These are phyloP conservation scores for Bombus confusus DNA, from an alignment of 1,140 invertebrate genomes.

Conservation along the genomic window DNA sequence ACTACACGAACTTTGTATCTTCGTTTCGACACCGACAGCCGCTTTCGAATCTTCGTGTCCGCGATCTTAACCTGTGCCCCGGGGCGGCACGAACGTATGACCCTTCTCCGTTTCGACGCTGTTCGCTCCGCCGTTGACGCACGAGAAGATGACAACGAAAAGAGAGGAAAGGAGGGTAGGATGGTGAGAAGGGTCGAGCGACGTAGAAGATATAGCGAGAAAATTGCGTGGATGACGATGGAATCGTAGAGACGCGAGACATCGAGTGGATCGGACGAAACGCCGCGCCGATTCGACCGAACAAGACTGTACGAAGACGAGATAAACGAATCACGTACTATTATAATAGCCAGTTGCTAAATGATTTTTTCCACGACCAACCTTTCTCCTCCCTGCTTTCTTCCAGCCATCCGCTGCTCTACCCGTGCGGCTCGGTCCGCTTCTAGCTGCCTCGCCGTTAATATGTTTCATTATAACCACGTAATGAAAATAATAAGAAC, in stretches of 20 bases:
- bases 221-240: neutral
- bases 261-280: too few species aligned
- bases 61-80: conserved; percentile 23
- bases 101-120: neutral
- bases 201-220: neutral
- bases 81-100: neutral
- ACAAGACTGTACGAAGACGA: conserved; percentile 65
- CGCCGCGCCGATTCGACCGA: neutral
- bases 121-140: neutral
- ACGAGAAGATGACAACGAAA: neutral
- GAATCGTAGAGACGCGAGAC: neutral
- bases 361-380: conserved; percentile 81
- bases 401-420: too few species aligned
- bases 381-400: conserved; percentile 9
- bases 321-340: conserved; percentile 83
- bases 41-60: conserved; percentile 28
- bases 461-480: conserved; percentile 81
- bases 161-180: conserved; percentile 9
- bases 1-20: conserved; percentile 11
- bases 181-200: too few species aligned
- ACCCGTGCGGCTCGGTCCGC: neutral
- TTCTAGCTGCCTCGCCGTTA: conserved; percentile 62
- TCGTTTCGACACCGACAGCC: neutral
- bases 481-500: conserved; percentile 82
- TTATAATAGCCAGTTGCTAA: conserved; percentile 83